Evolutionary conservation across 2,113 vertebrate species (phyloP).

Genomic region (Myiozetetes cayanensis): DNA sequence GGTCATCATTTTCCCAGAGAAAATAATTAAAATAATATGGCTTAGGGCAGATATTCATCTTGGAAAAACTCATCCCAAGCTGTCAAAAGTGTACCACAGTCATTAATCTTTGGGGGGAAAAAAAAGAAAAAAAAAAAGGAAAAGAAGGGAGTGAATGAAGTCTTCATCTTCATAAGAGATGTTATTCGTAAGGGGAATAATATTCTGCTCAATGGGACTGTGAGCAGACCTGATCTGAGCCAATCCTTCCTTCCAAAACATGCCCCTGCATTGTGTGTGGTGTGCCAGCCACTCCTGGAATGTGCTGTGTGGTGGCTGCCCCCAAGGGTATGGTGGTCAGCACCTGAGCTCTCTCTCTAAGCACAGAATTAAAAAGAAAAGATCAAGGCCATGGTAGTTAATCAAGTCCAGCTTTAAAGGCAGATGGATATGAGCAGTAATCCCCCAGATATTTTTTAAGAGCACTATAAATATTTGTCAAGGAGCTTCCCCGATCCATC

Average conservation of each 20-base stretch:
- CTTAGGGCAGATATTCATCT: background rate
- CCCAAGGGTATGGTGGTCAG: fast-evolving
- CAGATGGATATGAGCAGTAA: background rate
- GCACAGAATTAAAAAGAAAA: background rate
- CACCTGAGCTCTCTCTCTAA: background rate
- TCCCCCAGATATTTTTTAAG: background rate
- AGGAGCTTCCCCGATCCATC: background rate
- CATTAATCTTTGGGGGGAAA: background rate
- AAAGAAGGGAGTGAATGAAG: background rate
- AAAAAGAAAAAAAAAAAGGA: background rate
- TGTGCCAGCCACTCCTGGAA: background rate
- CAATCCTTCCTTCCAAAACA: background rate
- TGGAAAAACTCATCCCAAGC: background rate
- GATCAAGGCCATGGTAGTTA: background rate
- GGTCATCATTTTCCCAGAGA: background rate
- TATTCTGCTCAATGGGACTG: background rate
- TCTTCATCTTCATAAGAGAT: background rate
- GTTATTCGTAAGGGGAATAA: background rate
- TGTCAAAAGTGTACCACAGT: background rate
- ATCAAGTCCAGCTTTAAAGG: background rate
- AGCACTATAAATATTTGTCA: background rate
- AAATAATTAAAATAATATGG: constrained; percentile 9
- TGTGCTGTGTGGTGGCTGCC: fast-evolving
- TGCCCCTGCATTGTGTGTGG: fast-evolving
- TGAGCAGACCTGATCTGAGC: background rate